Conservation (phyloP, 2,113 vertebrate genomes). For the Pampusana beccarii region DNA sequence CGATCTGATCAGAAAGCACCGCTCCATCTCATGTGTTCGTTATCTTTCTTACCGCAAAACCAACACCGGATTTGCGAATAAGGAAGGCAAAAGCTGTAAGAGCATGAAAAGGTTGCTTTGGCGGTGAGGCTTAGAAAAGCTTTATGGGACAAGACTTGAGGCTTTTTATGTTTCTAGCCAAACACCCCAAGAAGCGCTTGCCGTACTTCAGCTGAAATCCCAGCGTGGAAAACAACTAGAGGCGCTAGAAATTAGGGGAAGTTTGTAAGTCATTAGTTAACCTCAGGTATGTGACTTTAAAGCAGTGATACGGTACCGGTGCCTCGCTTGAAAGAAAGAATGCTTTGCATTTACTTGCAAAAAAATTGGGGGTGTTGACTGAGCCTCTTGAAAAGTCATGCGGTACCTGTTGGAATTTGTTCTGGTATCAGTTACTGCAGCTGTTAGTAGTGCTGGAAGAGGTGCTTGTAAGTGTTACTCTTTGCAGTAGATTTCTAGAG, state of each 20-base stretch:
- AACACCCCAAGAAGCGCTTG: neutral
- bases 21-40: neutral
- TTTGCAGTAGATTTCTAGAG: neutral
- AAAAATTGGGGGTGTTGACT: neutral
- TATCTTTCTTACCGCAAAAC: neutral
- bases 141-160: constrained; percentile 14
- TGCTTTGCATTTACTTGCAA: neutral
- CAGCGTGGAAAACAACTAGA: neutral
- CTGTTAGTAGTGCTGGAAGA: neutral
- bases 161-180: constrained; percentile 26
- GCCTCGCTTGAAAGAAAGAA: constrained; percentile 4
- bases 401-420: neutral
- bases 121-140: constrained; percentile 28
- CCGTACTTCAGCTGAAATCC: neutral
- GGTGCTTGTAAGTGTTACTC: neutral
- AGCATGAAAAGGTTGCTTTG: neutral
- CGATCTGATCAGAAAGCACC: neutral
- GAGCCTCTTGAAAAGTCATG: constrained; percentile 10
- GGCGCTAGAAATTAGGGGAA: neutral
- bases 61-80: neutral
- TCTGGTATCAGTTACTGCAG: neutral
- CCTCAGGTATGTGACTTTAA: neutral
- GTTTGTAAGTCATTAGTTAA: neutral
- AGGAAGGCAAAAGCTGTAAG: neutral
- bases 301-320: fast-evolving